Evolutionary conservation across 2,888 invertebrate species (phyloP).

Genomic region (Hofmannophila pseudospretella): DNA sequence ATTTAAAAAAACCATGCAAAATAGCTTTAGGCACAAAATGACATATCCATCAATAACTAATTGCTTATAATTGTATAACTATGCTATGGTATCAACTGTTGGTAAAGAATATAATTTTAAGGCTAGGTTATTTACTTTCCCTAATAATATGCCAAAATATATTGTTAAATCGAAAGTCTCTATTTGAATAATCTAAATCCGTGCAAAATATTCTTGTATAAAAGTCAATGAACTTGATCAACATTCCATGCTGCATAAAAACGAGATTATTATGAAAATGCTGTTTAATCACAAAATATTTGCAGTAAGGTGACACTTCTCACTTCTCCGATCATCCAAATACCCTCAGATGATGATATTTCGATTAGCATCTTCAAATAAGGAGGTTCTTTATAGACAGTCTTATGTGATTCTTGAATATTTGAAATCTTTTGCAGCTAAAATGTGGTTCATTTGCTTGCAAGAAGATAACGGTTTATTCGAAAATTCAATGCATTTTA

Average conservation of each 20-base stretch:
- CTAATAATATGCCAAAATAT: too few species aligned
- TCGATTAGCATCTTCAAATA: constrained; percentile 49
- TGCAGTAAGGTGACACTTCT: constrained; percentile 51
- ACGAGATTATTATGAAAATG: constrained; percentile 37
- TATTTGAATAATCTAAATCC: too few species aligned
- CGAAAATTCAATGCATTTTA: too few species aligned
- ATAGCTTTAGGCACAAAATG: too few species aligned
- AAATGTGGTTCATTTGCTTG: constrained; percentile 16
- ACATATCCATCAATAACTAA: too few species aligned
- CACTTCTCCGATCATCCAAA: constrained; percentile 44
- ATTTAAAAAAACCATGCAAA: too few species aligned
- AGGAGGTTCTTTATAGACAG: constrained; percentile 32
- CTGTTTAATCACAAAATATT: constrained; percentile 51
- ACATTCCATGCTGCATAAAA: constrained; percentile 25
- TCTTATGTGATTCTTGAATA: constrained; percentile 27
- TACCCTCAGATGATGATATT: constrained; percentile 45
- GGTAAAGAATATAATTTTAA: too few species aligned
- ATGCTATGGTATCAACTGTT: too few species aligned
- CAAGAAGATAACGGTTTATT: constrained; percentile 33
- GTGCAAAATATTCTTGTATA: too few species aligned
- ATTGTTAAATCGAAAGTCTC: too few species aligned
- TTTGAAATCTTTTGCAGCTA: constrained; percentile 30
- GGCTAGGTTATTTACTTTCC: too few species aligned
- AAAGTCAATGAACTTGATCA: constrained; percentile 14
- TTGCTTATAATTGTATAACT: too few species aligned